Evolutionary conservation across 2,113 vertebrate species (phyloP).

Genomic region (Haemorhous mexicanus): DNA sequence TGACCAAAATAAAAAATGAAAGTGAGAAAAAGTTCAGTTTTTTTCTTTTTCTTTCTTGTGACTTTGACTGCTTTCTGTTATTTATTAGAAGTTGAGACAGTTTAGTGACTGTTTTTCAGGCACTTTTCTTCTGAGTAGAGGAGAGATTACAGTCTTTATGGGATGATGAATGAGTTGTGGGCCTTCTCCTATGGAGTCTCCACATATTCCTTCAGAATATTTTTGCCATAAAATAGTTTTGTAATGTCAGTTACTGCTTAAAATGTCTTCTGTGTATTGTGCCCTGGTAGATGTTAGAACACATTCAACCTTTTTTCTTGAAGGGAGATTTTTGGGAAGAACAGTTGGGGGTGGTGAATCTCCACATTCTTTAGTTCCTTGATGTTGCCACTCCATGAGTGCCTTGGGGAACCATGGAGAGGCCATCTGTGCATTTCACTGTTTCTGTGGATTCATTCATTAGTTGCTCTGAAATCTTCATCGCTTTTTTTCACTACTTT

Average conservation of each 20-base stretch:
- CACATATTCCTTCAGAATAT: rapidly evolving
- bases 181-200: background rate
- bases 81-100: background rate
- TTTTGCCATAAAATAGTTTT: background rate
- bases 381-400: background rate
- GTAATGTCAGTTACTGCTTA: background rate
- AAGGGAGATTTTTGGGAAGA: background rate
- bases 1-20: background rate
- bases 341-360: background rate
- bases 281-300: background rate
- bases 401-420: background rate
- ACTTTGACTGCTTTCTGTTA: background rate
- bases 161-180: background rate
- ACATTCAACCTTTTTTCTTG: background rate
- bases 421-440: background rate
- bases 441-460: background rate
- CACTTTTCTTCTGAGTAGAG: background rate
- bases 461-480: background rate
- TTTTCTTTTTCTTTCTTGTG: background rate
- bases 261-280: background rate
- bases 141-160: background rate
- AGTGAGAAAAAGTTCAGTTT: background rate
- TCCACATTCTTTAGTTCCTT: background rate
- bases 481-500: background rate
- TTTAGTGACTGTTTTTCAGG: background rate